Conservation (phyloP, 1,140 invertebrate genomes). For the Lamellibrachia luymesi region DNA sequence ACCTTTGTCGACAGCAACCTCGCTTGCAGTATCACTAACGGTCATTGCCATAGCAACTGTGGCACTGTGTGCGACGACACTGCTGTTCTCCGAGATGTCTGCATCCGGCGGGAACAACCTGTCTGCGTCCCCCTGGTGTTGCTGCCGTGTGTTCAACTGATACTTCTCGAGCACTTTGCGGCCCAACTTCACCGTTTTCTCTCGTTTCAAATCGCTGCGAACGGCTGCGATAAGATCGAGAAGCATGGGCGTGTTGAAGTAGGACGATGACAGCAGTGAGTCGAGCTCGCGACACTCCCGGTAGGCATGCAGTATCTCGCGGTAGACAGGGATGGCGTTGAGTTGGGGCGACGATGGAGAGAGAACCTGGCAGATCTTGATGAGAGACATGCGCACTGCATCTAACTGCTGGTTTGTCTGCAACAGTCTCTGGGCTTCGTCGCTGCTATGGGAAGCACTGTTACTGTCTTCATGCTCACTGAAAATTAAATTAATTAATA, state of each 20-base stretch:
- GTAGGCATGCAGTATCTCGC: conserved; percentile 44
- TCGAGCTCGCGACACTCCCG: conserved; percentile 49
- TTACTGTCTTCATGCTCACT: conserved; percentile 25
- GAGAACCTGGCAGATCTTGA: conserved; percentile 3
- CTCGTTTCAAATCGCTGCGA: conserved; percentile 34
- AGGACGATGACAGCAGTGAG: conserved; percentile 58
- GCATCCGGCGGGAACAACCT: neutral
- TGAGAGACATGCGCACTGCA: conserved; percentile 19
- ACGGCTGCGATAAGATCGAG: conserved; percentile 35
- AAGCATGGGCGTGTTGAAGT: conserved; percentile 40
- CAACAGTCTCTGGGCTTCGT: conserved; percentile 31
- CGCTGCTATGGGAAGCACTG: conserved; percentile 23
- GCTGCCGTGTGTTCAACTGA: conserved; percentile 22
- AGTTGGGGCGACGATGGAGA: neutral
- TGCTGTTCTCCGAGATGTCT: neutral
- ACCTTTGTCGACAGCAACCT: neutral
- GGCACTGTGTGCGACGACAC: neutral
- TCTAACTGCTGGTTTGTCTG: conserved; percentile 36
- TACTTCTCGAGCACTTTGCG: conserved; percentile 38
- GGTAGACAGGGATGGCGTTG: conserved; percentile 10
- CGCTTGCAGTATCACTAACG: neutral
- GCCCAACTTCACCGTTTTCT: conserved; percentile 40
- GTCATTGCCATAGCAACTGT: neutral
- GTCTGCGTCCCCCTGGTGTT: neutral
- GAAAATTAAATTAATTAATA: conserved; percentile 14